phyloP scores from a whole-genome alignment of 2,888 invertebrate species.

The Parnassius glacialis region DNA sequence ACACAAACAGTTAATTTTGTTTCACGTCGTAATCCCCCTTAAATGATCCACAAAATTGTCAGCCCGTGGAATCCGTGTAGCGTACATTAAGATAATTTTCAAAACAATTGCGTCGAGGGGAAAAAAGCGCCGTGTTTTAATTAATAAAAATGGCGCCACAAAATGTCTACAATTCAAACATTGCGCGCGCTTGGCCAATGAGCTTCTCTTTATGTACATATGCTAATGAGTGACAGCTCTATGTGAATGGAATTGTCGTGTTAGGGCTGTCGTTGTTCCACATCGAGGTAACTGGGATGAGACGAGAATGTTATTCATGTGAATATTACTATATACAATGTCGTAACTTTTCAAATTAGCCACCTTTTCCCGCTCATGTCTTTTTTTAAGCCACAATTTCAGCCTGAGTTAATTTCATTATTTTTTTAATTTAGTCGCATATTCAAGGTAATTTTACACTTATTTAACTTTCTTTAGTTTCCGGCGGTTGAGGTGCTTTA shows the following conservation, averaged over 20 bases:
- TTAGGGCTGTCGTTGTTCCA: conserved; percentile 68
- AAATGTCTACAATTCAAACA: conserved; percentile 67
- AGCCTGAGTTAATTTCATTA: neutral
- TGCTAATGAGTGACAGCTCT: conserved; percentile 76
- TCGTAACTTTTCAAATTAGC: conserved; percentile 35
- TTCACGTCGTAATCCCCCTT: conserved; percentile 12
- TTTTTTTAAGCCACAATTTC: conserved; percentile 13
- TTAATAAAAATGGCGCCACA: conserved; percentile 71
- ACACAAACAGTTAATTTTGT: conserved; percentile 29
- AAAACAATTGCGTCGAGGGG: conserved; percentile 46
- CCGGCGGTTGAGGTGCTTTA: too few relatives aligned
- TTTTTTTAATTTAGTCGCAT: too few relatives aligned
- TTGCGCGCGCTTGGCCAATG: conserved; percentile 55
- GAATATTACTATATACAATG: conserved; percentile 35
- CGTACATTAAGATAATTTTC: conserved; percentile 52
- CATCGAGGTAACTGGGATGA: conserved; percentile 45
- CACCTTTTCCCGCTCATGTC: conserved; percentile 26
- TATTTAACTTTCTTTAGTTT: too few relatives aligned
- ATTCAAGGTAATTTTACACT: too few relatives aligned
- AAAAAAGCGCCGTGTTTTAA: conserved; percentile 56
- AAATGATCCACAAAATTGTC: conserved; percentile 33
- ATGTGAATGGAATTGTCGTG: conserved; percentile 77
- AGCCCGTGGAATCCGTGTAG: conserved; percentile 36
- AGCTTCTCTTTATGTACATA: conserved; percentile 70
- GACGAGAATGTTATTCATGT: conserved; percentile 51